These are phyloP conservation scores for Athrips mouffetella DNA, from an alignment of 2,888 invertebrate species.

Conservation along the genomic window DNA sequence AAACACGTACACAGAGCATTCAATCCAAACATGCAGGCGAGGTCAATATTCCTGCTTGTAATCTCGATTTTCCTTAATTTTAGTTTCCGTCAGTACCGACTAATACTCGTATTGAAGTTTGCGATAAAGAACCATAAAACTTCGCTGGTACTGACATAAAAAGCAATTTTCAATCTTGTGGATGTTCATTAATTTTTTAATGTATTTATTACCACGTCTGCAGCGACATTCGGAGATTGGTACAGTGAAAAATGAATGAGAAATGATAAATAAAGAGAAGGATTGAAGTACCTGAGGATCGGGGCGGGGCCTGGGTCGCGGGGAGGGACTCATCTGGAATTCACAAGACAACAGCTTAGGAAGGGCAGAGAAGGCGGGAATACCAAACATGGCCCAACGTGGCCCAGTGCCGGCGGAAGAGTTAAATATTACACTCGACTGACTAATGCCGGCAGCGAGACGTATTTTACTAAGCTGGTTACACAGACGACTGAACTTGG, in stretches of 20 bases:
- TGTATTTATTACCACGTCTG: too few species aligned
- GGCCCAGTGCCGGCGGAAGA: conserved; percentile 10
- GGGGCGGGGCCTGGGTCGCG: conserved; percentile 74
- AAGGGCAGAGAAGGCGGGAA: conserved; percentile 27
- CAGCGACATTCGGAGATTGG: too few species aligned
- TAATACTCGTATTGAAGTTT: too few species aligned
- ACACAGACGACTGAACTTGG: neutral
- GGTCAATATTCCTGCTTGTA: too few species aligned
- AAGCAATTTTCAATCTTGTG: too few species aligned
- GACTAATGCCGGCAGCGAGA: neutral
- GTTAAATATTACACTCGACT: neutral
- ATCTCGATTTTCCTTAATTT: too few species aligned
- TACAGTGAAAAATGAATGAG: conserved; percentile 20
- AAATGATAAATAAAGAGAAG: conserved; percentile 40
- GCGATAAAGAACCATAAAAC: too few species aligned
- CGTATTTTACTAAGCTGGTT: neutral
- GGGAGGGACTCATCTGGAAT: conserved; percentile 78
- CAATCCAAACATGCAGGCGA: too few species aligned
- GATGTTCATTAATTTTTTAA: too few species aligned
- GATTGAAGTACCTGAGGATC: conserved; percentile 72
- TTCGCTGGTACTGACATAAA: too few species aligned
- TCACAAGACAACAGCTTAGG: conserved; percentile 75
- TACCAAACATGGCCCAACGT: conserved; percentile 32
- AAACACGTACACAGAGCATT: too few species aligned
- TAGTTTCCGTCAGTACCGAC: too few species aligned